Evolutionary conservation across 2,797 vertebrate genomes (phyloP), one percentile per base, ranked within the genome.

Genomic region (Semaprochilodus insignis): DNA sequence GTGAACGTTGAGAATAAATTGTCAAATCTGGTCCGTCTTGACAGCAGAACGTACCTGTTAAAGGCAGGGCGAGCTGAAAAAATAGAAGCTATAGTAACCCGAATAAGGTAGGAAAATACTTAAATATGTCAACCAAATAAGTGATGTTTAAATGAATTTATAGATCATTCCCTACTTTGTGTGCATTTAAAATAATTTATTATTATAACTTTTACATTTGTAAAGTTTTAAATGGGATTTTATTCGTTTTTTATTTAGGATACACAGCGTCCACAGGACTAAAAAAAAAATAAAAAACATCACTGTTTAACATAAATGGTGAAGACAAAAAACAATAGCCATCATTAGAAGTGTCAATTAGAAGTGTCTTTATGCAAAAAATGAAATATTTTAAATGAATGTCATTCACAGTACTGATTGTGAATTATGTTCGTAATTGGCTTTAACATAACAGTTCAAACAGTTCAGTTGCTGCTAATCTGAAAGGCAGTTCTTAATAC

Each of bases 31-130:
- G 14, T 6, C 23, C 36, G 21, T 69, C 10, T 44, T 3, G 10
- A 4, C 6, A 10, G 7, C 14, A 17, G 17, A 13, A 62, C 11
- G 14, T 10, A 6, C 14, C 2, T 14, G 6, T 17, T 16, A 65
- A 5, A 65, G 13, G 13, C 21, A 21, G 40, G 19, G 5, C 7
- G 3, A 71, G 5, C 40, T 51, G 36, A 48, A n/a, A 21, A 5
- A 21, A 40, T 31, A 31, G 16, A 34, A 66, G 15, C 2, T 15
- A 44, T 19, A 4, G 11, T n/a, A 31, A 13, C n/a, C 44, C 1
- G 52, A 73, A 73, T 10, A 14, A 74, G 72, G 72, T 74, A 74
- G 54, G 72, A 15, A 36, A 59, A 54, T 31, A 34, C 34, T 73
- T 27, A 3, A 2, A 2, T 54, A 1, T 52, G 51, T 73, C 27